Base-by-base conservation (phyloP, 2,797 vertebrate species). In the Hydrocynus forskahlii region DNA sequence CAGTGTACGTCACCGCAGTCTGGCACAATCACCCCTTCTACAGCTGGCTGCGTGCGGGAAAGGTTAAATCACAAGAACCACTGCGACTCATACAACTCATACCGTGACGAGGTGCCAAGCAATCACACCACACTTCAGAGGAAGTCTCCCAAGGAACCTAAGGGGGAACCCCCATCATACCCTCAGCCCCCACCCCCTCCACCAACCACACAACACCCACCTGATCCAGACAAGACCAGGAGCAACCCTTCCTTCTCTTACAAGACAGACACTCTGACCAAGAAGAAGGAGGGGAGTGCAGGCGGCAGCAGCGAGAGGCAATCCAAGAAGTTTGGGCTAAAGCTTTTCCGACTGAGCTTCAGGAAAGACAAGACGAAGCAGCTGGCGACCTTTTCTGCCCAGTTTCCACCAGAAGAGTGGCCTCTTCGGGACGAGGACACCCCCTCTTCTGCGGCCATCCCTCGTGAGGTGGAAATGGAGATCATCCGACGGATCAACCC, bases 341-440 rank as follows among this genome's bases (percentile, higher is more conserved):
- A 98, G 91, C 94, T 99, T 80, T 99, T 99, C 92, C 94, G 98
- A 76, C 93, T 99, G 84, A 99, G 98, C 91, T 99, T 99, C 92
- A 99, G 98, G 88, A 99, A 99, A 89, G 97, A 99, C 92, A 99
- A 99, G 92, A 96, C 97, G 92, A 97, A 98, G 90, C 97, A 99
- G 84, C 89, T 99, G 89, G 96, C 97, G 82, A 99, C 97, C 86
- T 99, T 99, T 90, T 99, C 98, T 10, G 98, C 97, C 76, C 98
- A 99, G 92, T 99, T 99, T 86, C 98, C 98, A 84, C 98, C 98
- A 0, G 97, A 98, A 87, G 97, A 99, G 91, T 99, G 98, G 98
- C 98, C 98, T 0, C 94, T 99, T 77, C 94, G 97, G 35, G 98
- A 99, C 0, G 98, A 99, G 88, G 98, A 99, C 72, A 96, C 94